Conservation (phyloP, 1,140 invertebrate genomes). For the Bombyx mori region DNA sequence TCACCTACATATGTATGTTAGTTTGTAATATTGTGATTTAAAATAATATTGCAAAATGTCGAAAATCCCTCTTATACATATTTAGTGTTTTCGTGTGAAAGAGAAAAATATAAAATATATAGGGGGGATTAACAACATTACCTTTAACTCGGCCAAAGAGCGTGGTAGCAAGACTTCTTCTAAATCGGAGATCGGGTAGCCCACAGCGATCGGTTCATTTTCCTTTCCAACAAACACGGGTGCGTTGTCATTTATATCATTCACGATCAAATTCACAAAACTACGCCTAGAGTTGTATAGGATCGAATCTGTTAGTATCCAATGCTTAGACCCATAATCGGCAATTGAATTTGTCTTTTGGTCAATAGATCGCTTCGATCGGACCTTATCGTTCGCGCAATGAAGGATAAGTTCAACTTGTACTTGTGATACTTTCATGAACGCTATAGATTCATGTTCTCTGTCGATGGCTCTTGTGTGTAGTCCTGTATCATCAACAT, state of each 20-base stretch:
- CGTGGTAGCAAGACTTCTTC: slow-evolving; percentile 47
- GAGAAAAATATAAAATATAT: no score
- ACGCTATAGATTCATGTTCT: slow-evolving; percentile 62
- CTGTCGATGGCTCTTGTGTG: slow-evolving; percentile 49
- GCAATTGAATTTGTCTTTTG: slow-evolving; percentile 19
- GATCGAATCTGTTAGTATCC: slow-evolving; percentile 54
- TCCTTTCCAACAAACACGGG: slow-evolving; percentile 55
- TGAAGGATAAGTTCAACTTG: slow-evolving; percentile 52
- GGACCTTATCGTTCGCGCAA: slow-evolving; percentile 32
- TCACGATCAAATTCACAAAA: slow-evolving; percentile 61
- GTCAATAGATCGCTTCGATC: slow-evolving; percentile 32
- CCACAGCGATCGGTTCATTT: slow-evolving; percentile 51
- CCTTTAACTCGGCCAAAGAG: slow-evolving; percentile 55
- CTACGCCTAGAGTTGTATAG: slow-evolving; percentile 41
- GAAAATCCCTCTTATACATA: not conserved
- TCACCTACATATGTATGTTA: no score
- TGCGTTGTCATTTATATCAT: slow-evolving; percentile 68
- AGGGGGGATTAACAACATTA: slow-evolving; percentile 9
- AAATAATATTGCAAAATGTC: not conserved
- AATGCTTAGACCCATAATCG: slow-evolving; percentile 48
- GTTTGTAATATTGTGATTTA: no score
- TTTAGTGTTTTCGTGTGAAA: no score
- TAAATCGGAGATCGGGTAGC: slow-evolving; percentile 58
- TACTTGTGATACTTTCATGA: slow-evolving; percentile 62
- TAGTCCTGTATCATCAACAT: slow-evolving; percentile 42